Percentiles rank a stretch among this genome's conserved stretches.
Conservation (phyloP, 2,113 vertebrate genomes). For the Engraulis encrasicolus region DNA sequence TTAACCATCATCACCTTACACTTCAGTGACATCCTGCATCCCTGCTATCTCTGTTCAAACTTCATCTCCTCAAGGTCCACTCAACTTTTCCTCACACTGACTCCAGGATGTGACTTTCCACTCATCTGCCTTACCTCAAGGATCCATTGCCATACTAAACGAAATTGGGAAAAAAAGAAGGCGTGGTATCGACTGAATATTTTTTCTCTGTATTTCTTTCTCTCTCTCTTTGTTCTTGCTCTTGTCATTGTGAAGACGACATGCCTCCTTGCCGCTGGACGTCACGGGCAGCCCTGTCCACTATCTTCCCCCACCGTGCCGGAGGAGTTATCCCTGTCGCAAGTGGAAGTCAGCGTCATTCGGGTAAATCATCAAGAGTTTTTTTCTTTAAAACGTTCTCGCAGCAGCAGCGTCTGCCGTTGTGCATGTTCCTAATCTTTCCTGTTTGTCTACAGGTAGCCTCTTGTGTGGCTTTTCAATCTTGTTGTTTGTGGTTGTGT, state of each 20-base stretch:
- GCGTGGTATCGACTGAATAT: constrained; percentile 34
- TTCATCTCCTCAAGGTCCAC: background rate
- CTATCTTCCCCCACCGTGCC: constrained; percentile 65
- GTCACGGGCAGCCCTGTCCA: constrained; percentile 69
- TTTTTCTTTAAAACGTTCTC: constrained; percentile 30
- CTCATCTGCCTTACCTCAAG: background rate
- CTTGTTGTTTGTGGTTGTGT: too few relatives aligned
- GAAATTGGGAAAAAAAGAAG: background rate
- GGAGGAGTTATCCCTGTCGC: constrained; percentile 74
- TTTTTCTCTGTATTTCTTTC: constrained; percentile 44
- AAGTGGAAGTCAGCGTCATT: constrained; percentile 79
- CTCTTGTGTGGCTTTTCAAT: background rate
- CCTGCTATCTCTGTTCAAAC: background rate
- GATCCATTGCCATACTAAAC: background rate
- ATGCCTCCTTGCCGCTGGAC: constrained; percentile 69
- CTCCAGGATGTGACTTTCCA: background rate
- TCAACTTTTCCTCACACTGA: background rate
- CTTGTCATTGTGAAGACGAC: constrained; percentile 64
- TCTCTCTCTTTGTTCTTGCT: constrained; percentile 49
- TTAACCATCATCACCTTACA: too few relatives aligned
- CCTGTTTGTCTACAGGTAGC: background rate
- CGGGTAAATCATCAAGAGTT: constrained; percentile 70
- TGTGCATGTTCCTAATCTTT: constrained; percentile 23
- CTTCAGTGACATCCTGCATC: background rate
- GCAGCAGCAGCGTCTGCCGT: background rate